phyloP scores from a whole-genome alignment of 1,140 invertebrate species.

The Agrypnia vestita region DNA sequence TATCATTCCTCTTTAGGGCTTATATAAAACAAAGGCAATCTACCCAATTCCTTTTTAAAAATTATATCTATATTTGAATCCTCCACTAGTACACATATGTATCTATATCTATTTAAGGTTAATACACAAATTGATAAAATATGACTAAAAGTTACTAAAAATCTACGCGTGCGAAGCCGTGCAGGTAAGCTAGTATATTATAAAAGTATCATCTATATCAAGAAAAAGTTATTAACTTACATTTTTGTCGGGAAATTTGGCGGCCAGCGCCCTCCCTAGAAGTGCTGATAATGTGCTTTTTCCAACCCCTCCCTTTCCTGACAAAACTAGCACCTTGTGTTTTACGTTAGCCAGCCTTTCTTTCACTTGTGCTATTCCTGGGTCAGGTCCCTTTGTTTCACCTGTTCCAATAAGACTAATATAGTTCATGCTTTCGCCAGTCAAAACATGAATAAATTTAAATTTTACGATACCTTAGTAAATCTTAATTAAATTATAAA shows the following conservation, averaged over 20 bases:
- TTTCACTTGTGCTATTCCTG: conserved; percentile 85
- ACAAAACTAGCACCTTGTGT: conserved; percentile 93
- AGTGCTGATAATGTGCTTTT: conserved; percentile 95
- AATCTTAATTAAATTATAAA: too few relatives aligned
- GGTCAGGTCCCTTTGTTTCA: conserved; percentile 80
- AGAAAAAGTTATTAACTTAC: conserved; percentile 70
- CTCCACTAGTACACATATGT: too few relatives aligned
- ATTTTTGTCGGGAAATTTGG: conserved; percentile 79
- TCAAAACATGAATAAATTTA: background rate
- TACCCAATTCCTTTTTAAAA: too few relatives aligned
- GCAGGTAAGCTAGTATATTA: too few relatives aligned
- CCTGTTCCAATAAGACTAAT: conserved; percentile 64
- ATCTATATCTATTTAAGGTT: too few relatives aligned
- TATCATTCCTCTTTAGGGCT: too few relatives aligned
- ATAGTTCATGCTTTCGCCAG: background rate
- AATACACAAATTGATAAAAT: too few relatives aligned
- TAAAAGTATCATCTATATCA: too few relatives aligned
- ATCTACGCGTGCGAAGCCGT: too few relatives aligned
- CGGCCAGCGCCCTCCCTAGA: conserved; percentile 86
- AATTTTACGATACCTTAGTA: background rate
- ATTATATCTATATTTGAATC: too few relatives aligned
- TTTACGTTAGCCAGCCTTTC: conserved; percentile 85
- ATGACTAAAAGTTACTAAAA: too few relatives aligned
- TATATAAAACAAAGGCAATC: too few relatives aligned
- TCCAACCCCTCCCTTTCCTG: conserved; percentile 98